Base-by-base conservation (phyloP, 2,797 vertebrate genomes). In the Gastrophryne carolinensis region DNA sequence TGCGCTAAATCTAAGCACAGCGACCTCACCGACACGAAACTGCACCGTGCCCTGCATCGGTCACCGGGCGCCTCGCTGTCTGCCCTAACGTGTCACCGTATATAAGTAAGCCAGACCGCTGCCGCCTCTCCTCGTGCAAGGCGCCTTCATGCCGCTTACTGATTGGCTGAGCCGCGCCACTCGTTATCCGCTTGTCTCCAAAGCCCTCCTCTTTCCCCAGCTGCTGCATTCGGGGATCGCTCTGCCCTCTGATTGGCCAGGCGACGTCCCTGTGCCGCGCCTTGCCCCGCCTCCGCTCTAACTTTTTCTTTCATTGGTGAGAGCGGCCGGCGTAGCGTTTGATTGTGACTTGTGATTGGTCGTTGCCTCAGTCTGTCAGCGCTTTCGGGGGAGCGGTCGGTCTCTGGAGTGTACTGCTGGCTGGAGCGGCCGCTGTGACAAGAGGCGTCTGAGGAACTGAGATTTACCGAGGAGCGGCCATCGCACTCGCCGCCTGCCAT, bases 301-400 rank as follows among this genome's bases (percentile, higher is more conserved):
- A n/a, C 19, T 19, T 11, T 11, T 4, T 5, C 9, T 7, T 3
- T n/a, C n/a, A 73, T 73, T 64, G 60, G 71, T 19, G 21, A 9
- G 15, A 15, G 4, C 8, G n/a, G 9, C 29, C 29, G 56, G 57
- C 44, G 17, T n/a, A n/a, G 30, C 13, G 1, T 52, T 35, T 37
- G 3, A 75, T 68, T 34, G n/a, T 2, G 9, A 52, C 73, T 50
- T 17, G 19, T 37, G 63, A 68, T 67, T 68, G 73, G 73, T 15
- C 5, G 21, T 0, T 3, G 1, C 1, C 12, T 1, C 13, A 4
- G 19, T 69, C 73, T 69, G 65, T 76, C 73, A 62, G 47, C 8
- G 19, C 3, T 15, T 60, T 13, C 15, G 64, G 65, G 54, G 73
- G 73, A 60, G 73, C 44, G 73, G 65, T 34, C 57, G 65, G 73